Percentiles rank a stretch among this genome's conserved stretches.
Conservation (phyloP, 2,113 vertebrate species). For the Lonchura striata region DNA sequence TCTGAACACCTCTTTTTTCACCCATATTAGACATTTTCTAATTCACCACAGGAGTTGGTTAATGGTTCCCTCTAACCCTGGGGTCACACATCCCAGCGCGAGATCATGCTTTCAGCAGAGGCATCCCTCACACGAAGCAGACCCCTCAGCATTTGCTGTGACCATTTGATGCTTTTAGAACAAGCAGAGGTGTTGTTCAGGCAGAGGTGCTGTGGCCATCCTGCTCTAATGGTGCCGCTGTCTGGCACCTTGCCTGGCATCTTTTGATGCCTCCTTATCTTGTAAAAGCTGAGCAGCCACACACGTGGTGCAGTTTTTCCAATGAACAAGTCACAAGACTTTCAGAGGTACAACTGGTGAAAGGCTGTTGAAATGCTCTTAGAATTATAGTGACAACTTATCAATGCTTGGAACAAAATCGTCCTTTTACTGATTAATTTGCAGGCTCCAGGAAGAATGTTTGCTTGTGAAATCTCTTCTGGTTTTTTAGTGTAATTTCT, state of each 20-base stretch:
- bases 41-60: neutral
- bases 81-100: neutral
- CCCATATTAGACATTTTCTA: neutral
- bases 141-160: neutral
- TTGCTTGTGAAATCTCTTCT: neutral
- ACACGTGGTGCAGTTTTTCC: conserved; percentile 42
- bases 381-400: conserved; percentile 66
- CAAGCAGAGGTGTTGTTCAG: neutral
- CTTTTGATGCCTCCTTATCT: conserved; percentile 70
- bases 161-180: neutral
- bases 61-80: neutral
- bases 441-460: conserved; percentile 28
- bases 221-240: conserved; percentile 27
- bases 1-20: neutral
- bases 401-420: conserved; percentile 46
- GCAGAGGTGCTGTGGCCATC: conserved; percentile 32
- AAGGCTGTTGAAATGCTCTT: conserved; percentile 63
- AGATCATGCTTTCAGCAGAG: neutral
- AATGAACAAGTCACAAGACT: conserved; percentile 60
- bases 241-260: conserved; percentile 49
- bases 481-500: neutral
- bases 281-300: conserved; percentile 1
- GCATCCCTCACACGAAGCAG: neutral
- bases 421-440: conserved; percentile 41
- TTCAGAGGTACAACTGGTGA: neutral